Percentiles rank a stretch among this genome's conserved stretches.
Evolutionary conservation across 1,140 invertebrate genomes (phyloP).

Genomic region (Dermatophagoides farinae): DNA sequence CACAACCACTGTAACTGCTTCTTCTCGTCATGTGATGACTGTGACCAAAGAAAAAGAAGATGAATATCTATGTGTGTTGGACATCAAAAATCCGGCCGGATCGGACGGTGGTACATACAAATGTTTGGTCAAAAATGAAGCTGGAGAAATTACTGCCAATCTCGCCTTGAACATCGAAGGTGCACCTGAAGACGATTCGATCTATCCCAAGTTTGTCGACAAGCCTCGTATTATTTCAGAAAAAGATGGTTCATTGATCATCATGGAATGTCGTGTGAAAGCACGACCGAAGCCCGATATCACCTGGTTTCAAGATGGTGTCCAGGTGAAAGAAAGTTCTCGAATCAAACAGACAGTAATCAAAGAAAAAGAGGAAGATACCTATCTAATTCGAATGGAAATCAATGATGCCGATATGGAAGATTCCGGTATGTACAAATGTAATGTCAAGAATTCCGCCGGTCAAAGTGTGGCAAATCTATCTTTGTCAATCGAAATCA

Average conservation of each 20-base stretch:
- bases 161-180: constrained; percentile 91
- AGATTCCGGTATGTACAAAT: constrained; percentile 93
- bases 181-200: constrained; percentile 36
- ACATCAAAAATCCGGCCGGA: constrained; percentile 77
- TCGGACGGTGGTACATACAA: constrained; percentile 90
- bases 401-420: constrained; percentile 55
- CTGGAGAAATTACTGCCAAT: constrained; percentile 93
- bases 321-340: constrained; percentile 49
- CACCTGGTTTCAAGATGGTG: constrained; percentile 66
- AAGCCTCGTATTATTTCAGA: constrained; percentile 87
- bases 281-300: constrained; percentile 81
- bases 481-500: constrained; percentile 85
- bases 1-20: constrained; percentile 57
- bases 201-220: constrained; percentile 85
- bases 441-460: constrained; percentile 82
- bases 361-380: constrained; percentile 46
- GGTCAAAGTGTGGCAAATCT: constrained; percentile 92
- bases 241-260: constrained; percentile 82
- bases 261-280: constrained; percentile 89
- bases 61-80: constrained; percentile 63
- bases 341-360: constrained; percentile 53
- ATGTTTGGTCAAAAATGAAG: constrained; percentile 87
- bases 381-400: constrained; percentile 72
- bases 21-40: constrained; percentile 62
- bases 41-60: constrained; percentile 52